A percentile compares a stretch with the other conserved stretches of the same genome.
Evolutionary conservation across 2,888 invertebrate genomes (phyloP).

Genomic region (Drosophila ochracea): DNA sequence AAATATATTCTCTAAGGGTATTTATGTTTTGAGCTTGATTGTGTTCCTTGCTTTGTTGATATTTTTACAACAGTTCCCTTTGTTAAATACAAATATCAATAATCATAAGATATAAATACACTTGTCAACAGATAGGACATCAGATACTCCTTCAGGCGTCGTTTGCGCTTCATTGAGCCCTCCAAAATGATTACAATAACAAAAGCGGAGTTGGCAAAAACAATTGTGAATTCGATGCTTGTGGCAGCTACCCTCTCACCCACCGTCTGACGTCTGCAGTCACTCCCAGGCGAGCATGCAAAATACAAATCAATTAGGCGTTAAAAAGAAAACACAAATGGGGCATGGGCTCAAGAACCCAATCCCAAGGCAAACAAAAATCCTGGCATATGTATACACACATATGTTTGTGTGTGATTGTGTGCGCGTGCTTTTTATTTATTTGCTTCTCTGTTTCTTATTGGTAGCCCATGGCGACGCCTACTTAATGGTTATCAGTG

Average conservation of each 20-base stretch:
- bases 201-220: conserved; percentile 39
- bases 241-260: neutral
- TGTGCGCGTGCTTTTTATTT: conserved; percentile 46
- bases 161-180: conserved; percentile 54
- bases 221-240: conserved; percentile 41
- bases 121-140: conserved; percentile 66
- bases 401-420: conserved; percentile 1
- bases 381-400: conserved; percentile 28
- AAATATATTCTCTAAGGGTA: neutral
- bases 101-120: conserved; percentile 47
- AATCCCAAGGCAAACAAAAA: conserved; percentile 27
- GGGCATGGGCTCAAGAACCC: conserved; percentile 15
- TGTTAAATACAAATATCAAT: conserved; percentile 53
- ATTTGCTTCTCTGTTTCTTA: conserved; percentile 36
- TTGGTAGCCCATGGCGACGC: conserved; percentile 62
- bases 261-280: conserved; percentile 28
- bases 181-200: conserved; percentile 46
- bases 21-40: conserved; percentile 8
- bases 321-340: conserved; percentile 62
- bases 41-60: conserved; percentile 6
- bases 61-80: conserved; percentile 27
- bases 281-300: conserved; percentile 53
- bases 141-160: conserved; percentile 49
- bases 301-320: conserved; percentile 77
- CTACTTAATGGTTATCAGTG: conserved; percentile 78